Conservation (phyloP, 2,888 invertebrate species). For the Zeuzera pyrina region DNA sequence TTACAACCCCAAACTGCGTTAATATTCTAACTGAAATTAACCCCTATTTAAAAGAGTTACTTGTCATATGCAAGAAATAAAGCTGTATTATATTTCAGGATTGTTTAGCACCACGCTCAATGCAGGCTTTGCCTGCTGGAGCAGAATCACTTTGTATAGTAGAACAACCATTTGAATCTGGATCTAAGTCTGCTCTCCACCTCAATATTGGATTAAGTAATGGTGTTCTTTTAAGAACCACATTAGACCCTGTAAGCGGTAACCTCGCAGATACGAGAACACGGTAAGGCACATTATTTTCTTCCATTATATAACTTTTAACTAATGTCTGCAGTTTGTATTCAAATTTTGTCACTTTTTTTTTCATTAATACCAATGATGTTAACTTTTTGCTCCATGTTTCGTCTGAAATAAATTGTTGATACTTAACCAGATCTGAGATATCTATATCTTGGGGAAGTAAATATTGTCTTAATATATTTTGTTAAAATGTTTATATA, state of each 20-base stretch:
- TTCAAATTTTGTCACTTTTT: constrained; percentile 2
- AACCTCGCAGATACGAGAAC: constrained; percentile 98
- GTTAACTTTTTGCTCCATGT: constrained; percentile 70
- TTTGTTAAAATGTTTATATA: not conserved
- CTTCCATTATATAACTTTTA: constrained; percentile 1
- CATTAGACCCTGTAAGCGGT: constrained; percentile 95
- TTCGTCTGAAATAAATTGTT: constrained; percentile 75
- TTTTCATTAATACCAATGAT: constrained; percentile 37
- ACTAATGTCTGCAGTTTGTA: not conserved
- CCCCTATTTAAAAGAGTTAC: not conserved
- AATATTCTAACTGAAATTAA: constrained; percentile 52
- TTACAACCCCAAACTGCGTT: constrained; percentile 69
- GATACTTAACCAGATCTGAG: constrained; percentile 69
- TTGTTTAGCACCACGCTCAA: constrained; percentile 94
- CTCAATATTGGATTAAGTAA: constrained; percentile 98
- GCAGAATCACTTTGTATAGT: constrained; percentile 98
- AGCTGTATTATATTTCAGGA: constrained; percentile 70
- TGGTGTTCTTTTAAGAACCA: constrained; percentile 93
- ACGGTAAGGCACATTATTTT: constrained; percentile 64
- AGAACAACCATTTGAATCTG: constrained; percentile 82
- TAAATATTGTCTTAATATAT: not conserved
- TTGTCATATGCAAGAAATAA: constrained; percentile 18
- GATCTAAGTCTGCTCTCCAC: constrained; percentile 83
- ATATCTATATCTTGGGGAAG: constrained; percentile 7
- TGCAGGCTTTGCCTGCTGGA: constrained; percentile 96